Evolutionary conservation across 2,113 vertebrate genomes (phyloP).

Genomic region (Clinocottus analis): DNA sequence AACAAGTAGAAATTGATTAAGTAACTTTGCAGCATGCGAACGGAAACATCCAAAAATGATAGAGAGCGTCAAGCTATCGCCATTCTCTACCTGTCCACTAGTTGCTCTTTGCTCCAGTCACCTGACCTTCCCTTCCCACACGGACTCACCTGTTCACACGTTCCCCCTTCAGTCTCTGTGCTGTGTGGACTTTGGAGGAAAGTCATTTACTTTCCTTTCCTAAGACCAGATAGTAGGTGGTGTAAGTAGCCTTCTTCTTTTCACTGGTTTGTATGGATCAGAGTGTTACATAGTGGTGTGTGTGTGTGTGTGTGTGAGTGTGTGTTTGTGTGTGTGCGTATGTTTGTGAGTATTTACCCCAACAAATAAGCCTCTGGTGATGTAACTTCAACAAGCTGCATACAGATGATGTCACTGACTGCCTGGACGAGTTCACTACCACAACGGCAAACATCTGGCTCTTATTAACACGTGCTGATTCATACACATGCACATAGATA

Average conservation of each 20-base stretch:
- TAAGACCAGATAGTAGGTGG: not conserved
- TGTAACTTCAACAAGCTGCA: constrained; percentile 53
- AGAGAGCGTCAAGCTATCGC: not conserved
- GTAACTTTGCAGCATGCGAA: not conserved
- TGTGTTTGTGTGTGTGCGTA: not conserved
- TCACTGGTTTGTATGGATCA: not conserved
- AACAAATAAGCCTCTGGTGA: constrained; percentile 37
- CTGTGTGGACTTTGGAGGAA: not conserved
- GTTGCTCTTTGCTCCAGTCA: not conserved
- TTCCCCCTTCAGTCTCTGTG: not conserved
- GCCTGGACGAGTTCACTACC: constrained; percentile 53
- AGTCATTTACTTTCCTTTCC: not conserved
- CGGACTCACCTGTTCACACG: not conserved
- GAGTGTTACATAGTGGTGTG: not conserved
- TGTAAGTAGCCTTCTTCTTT: not conserved
- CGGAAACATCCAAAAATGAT: too few relatives aligned
- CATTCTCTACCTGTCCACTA: not conserved
- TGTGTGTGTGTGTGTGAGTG: too few relatives aligned
- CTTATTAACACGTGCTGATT: constrained; percentile 34
- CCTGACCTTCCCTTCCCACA: not conserved
- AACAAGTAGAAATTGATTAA: not conserved
- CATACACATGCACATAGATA: constrained; percentile 19
- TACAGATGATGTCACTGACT: constrained; percentile 70
- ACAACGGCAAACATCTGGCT: constrained; percentile 61
- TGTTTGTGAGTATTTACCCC: constrained; percentile 22